phyloP scores from a whole-genome alignment of 2,113 vertebrate species.

The Prietella phreatophila region DNA sequence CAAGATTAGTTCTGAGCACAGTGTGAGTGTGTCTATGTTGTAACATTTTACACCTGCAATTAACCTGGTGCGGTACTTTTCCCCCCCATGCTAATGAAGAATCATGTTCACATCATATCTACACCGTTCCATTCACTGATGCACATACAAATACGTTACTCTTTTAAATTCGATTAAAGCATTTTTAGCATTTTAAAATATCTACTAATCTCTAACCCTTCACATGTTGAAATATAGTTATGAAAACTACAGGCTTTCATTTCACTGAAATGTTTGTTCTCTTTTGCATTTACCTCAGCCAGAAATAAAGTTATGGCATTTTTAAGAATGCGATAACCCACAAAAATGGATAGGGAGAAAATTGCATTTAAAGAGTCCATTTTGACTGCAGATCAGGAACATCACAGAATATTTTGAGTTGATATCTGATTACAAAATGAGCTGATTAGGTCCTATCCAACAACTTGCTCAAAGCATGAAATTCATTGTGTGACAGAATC shows the following conservation, averaged over 20 bases:
- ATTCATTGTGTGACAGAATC: background rate
- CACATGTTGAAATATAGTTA: background rate
- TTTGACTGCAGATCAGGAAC: background rate
- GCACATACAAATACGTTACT: background rate
- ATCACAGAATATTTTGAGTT: background rate
- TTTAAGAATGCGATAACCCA: background rate
- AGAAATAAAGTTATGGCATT: background rate
- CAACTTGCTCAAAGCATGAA: background rate
- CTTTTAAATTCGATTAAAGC: background rate
- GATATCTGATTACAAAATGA: background rate
- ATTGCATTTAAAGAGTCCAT: background rate
- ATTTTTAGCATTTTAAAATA: background rate
- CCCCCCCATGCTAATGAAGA: background rate
- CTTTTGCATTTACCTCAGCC: background rate
- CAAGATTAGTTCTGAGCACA: background rate
- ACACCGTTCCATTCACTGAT: background rate
- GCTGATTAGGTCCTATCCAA: background rate
- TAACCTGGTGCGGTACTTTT: background rate
- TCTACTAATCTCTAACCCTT: background rate
- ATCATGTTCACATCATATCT: background rate
- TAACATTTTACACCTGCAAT: constrained; percentile 5
- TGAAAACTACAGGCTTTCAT: no score
- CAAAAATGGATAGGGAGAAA: background rate
- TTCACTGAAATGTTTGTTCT: background rate
- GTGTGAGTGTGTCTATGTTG: background rate